Conservation (phyloP, 2,888 invertebrate genomes). For the Sinodicranocentrus sp. region DNA sequence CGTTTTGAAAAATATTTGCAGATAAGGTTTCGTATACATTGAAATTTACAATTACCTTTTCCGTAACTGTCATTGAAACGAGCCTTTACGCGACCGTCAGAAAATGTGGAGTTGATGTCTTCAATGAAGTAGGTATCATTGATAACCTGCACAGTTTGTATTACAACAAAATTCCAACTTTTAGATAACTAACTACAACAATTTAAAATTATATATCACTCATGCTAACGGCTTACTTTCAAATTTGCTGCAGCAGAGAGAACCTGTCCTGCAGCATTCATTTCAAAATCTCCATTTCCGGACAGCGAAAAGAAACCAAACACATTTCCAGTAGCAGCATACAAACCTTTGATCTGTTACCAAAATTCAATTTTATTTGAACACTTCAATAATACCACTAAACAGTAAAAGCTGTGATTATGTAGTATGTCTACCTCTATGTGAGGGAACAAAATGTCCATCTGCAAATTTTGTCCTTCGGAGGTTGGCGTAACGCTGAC, state of each 20-base stretch:
- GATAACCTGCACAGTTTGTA: conserved; percentile 20
- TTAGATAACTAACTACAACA: not conserved
- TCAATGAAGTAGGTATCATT: conserved; percentile 64
- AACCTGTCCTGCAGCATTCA: conserved; percentile 49
- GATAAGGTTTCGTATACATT: too few species aligned
- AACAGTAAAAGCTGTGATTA: not conserved
- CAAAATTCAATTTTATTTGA: too few species aligned
- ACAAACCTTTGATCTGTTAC: conserved; percentile 62
- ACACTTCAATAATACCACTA: too few species aligned
- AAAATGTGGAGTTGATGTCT: conserved; percentile 61
- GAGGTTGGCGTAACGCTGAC: conserved; percentile 29
- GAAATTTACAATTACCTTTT: conserved; percentile 41
- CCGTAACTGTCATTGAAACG: conserved; percentile 63
- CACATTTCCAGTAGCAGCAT: conserved; percentile 57
- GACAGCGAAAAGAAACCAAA: conserved; percentile 68
- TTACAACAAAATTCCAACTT: not conserved
- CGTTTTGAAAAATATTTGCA: too few species aligned
- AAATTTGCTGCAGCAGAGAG: conserved; percentile 47
- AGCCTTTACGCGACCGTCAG: conserved; percentile 63
- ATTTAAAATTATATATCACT: too few species aligned
- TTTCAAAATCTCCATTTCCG: conserved; percentile 63
- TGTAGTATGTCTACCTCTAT: conserved; percentile 33
- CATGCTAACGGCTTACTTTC: conserved; percentile 14
- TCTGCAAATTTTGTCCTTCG: conserved; percentile 21
- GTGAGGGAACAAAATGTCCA: conserved; percentile 61